phyloP scores from a whole-genome alignment of 2,888 invertebrate species.

The Meteorus cinctellus region DNA sequence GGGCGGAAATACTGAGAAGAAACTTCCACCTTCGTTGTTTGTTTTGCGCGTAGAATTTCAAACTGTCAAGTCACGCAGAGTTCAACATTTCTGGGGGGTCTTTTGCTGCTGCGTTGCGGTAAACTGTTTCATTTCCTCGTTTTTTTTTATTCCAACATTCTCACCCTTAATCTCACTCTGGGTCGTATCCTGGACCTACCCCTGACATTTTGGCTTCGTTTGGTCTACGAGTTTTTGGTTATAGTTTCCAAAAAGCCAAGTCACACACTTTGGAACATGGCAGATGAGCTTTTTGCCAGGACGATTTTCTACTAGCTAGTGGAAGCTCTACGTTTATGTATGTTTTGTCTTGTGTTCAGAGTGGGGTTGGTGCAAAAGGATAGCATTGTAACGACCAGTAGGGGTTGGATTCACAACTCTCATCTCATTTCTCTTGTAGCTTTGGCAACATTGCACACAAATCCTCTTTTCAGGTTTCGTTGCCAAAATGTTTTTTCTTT shows the following conservation, averaged over 20 bases:
- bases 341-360: background rate
- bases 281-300: slow-evolving; percentile 9
- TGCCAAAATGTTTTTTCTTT: too few species aligned
- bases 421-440: background rate
- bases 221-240: background rate
- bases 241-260: background rate
- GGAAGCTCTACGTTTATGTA: background rate
- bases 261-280: background rate
- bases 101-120: too few species aligned
- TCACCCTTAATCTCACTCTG: background rate
- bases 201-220: background rate
- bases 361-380: too few species aligned
- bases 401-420: background rate
- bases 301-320: background rate
- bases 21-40: background rate
- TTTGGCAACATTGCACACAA: background rate
- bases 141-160: background rate
- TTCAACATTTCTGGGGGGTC: too few species aligned
- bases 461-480: too few species aligned
- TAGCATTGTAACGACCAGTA: too few species aligned
- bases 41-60: background rate
- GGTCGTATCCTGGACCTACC: too few species aligned
- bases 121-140: too few species aligned
- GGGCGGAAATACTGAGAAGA: background rate
- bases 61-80: background rate